Evolutionary conservation across 2,797 vertebrate genomes (phyloP), one percentile per base, ranked within the genome.

Genomic region (Trichosurus vulpecula): DNA sequence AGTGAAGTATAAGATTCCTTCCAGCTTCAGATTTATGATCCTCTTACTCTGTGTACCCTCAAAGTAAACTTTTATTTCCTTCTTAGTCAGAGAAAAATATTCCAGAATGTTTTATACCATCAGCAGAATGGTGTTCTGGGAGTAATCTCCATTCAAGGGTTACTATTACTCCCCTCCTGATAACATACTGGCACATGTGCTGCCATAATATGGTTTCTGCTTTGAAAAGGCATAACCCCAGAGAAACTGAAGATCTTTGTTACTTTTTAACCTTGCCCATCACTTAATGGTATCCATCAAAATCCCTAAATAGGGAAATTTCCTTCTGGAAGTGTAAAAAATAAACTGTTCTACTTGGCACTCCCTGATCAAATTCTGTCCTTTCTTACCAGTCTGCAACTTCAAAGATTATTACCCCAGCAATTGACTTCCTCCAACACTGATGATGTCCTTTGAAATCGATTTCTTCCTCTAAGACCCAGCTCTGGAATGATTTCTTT

Each of bases 251-350:
- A 74, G n/a, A n/a, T 74, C 35, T 74, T 74, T 74, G 0, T 22
- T 8, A 16, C 31, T 87, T 87, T 74, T 47, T 87, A 27, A 51
- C 22, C 3, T 41, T 47, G 19, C 22, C n/a, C 9, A 27, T 29
- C 41, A 47, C 3, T 41, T 87, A 51, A 51, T 47, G 74, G 4
- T 87, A 51, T 25, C 41, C 25, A 47, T 27, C 9, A 87, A 47
- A 87, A 25, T 81, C n/a, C n/a, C 41, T 87, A 51, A 87, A 11
- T 11, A 27, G 74, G 9, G 19, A 13, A 51, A 47, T 51, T 87
- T 47, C 1, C 10, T 87, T 10, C 22, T 87, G 1, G 0, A 14
- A 22, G 0, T 47, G 0, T 11, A 27, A 51, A n/a, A n/a, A 27
- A 29, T 81, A 47, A 87, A 47, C 2, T 87, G 1, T 87, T 51